phyloP scores from a whole-genome alignment of 2,888 invertebrate genomes.

The Drosophila neotestacea region DNA sequence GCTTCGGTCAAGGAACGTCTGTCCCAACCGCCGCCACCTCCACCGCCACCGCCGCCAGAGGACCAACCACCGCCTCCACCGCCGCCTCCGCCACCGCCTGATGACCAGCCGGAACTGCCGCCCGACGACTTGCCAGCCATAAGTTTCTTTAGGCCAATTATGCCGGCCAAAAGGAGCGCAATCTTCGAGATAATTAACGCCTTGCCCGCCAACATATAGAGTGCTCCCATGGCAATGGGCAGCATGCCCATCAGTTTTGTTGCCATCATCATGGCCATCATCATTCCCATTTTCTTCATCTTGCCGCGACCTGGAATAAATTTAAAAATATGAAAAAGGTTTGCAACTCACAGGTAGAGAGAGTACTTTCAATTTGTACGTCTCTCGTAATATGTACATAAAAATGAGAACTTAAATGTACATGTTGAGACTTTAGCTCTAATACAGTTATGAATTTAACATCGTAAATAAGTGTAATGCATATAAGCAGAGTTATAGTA shows the following conservation, averaged over 20 bases:
- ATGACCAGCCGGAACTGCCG: constrained; percentile 82
- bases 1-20: constrained; percentile 88
- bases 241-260: constrained; percentile 94
- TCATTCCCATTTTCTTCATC: constrained; percentile 95
- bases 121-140: constrained; percentile 89
- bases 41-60: constrained; percentile 85
- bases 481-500: not conserved
- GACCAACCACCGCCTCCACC: constrained; percentile 86
- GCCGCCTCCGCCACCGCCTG: constrained; percentile 67
- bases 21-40: constrained; percentile 90
- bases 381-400: not conserved
- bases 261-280: constrained; percentile 93
- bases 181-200: constrained; percentile 93
- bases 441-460: constrained; percentile 8
- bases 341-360: not conserved
- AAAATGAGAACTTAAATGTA: not conserved
- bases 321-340: constrained; percentile 6
- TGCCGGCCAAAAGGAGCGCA: constrained; percentile 91
- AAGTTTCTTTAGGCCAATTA: constrained; percentile 93
- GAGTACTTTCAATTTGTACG: constrained; percentile 1
- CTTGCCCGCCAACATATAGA: constrained; percentile 93
- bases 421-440: not conserved
- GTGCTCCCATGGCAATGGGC: constrained; percentile 91
- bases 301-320: constrained; percentile 90
- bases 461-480: constrained; percentile 1